Evolutionary conservation across 2,888 invertebrate species (phyloP).

Genomic region (Doris montereyensis): DNA sequence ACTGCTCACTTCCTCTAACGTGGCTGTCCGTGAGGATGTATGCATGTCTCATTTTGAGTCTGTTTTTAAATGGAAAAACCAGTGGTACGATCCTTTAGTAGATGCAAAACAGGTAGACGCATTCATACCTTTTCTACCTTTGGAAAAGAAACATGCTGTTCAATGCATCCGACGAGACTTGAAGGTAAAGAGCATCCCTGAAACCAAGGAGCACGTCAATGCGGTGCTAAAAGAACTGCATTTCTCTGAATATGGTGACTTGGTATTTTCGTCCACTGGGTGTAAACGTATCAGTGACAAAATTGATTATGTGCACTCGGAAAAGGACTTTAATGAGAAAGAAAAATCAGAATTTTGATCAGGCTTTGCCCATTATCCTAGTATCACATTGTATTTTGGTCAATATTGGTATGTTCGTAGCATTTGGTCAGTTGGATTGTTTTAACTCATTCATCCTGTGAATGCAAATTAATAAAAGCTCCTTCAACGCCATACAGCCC

Average conservation of each 20-base stretch:
- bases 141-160: constrained; percentile 59
- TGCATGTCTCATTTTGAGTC: not conserved
- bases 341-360: too few relatives aligned
- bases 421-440: too few relatives aligned
- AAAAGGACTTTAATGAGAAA: too few relatives aligned
- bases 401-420: too few relatives aligned
- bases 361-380: too few relatives aligned
- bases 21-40: not conserved
- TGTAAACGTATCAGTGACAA: constrained; percentile 66
- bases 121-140: constrained; percentile 65
- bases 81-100: constrained; percentile 56
- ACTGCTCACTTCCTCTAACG: constrained; percentile 30
- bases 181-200: constrained; percentile 50
- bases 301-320: constrained; percentile 54
- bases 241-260: constrained; percentile 52
- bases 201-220: constrained; percentile 47
- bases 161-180: constrained; percentile 61
- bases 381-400: too few relatives aligned
- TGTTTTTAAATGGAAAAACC: constrained; percentile 30
- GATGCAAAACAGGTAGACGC: constrained; percentile 50
- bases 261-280: constrained; percentile 59
- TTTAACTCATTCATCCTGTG: too few relatives aligned
- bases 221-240: constrained; percentile 56
- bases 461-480: too few relatives aligned
- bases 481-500: too few relatives aligned